phyloP scores from a whole-genome alignment of 2,113 vertebrate species.

The Aix galericulata region DNA sequence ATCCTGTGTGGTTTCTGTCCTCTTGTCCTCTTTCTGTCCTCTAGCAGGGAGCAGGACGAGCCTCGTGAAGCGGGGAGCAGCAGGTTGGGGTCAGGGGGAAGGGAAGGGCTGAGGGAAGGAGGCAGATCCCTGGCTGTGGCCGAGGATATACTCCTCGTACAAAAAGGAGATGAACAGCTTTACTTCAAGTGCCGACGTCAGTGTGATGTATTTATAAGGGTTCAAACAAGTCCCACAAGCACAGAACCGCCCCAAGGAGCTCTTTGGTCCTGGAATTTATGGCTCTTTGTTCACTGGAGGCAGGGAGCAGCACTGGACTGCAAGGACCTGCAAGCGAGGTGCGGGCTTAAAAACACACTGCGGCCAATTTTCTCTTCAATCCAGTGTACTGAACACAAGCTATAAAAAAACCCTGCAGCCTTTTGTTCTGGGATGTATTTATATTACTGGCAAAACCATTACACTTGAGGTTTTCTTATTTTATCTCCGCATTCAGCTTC shows the following conservation, averaged over 20 bases:
- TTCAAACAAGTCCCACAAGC: background rate
- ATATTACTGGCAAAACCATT: conserved; percentile 56
- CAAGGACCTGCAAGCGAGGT: background rate
- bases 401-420: background rate
- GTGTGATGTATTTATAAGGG: conserved; percentile 23
- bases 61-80: background rate
- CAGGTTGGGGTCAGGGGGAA: background rate
- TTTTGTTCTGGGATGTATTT: conserved; percentile 57
- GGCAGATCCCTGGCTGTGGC: conserved; percentile 13
- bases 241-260: background rate
- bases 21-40: no score
- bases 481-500: conserved; percentile 45
- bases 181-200: conserved; percentile 24
- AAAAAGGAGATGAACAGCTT: conserved; percentile 58
- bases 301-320: background rate
- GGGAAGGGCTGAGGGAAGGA: background rate
- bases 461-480: conserved; percentile 62
- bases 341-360: conserved; percentile 2
- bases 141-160: background rate
- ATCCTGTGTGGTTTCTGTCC: background rate
- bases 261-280: background rate
- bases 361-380: conserved; percentile 23
- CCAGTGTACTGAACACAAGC: background rate
- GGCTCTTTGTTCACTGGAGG: conserved; percentile 9
- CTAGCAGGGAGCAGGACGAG: background rate